Base-by-base conservation (phyloP, 2,888 invertebrate species). In the Patella caerulea region DNA sequence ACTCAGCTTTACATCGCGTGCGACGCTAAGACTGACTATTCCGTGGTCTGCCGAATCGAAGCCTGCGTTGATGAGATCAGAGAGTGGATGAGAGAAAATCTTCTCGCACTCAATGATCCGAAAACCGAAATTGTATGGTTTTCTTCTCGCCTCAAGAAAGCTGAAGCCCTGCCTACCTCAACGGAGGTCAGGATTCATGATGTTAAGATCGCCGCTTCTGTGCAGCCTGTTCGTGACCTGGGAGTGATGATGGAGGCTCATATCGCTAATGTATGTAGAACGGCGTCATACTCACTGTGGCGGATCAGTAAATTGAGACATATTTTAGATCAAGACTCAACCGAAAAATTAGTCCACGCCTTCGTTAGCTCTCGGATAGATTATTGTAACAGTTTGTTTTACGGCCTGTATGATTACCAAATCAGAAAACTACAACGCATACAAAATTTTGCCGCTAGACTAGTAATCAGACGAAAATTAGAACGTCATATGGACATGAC, bases 341-440 rank as follows among this genome's bases (percentile, higher is more conserved):
- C 59, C n/a, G 59, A 59, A n/a, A 59, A 3, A 59, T 59, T 59
- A 59, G 59, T 59, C n/a, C 59, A 59, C n/a, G 59, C 17, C n/a
- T 56, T 73, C 34, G 55, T 56, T 5, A 56, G 15, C 15, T 73
- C 73, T 9, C n/a, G 55, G 24, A 9, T 73, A 2, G 73, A 73
- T 56, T 73, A 56, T 56, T 54, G 73, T 29, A 73, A 73, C 55
- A 54, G 54, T 73, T 56, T 73, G 54, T 56, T 73, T 53, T 54
- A 34, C 17, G 56, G 56, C 24, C 55, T 15, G n/a, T 29, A 55
- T 17, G 29, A 17, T 56, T 34, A 34, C 24, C 15, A n/a, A 34
- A 74, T 73, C 15, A 74, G 29, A 14, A 54, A 29, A 45, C n/a
- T n/a, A n/a, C 59, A 74, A 59, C 54, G 24, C 17, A 19, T 74